A percentile compares a stretch with the other conserved stretches of the same genome.
phyloP scores from a whole-genome alignment of 2,113 vertebrate species.

The Columbina picui region DNA sequence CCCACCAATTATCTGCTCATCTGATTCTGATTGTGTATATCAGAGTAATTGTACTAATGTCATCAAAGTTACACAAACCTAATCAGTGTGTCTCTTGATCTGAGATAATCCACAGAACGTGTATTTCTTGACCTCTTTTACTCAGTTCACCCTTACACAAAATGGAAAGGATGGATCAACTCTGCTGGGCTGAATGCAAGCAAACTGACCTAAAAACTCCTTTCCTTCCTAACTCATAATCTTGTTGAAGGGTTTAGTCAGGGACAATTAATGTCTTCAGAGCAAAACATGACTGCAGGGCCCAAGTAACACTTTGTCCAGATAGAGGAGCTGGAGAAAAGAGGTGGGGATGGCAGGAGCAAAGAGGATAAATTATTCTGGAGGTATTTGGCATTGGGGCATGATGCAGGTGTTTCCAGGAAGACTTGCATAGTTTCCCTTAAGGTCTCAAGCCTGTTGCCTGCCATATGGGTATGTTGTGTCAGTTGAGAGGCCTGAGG shows the following conservation, averaged over 20 bases:
- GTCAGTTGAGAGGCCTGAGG: neutral
- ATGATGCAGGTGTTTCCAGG: neutral
- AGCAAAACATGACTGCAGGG: neutral
- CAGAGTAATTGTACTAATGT: neutral
- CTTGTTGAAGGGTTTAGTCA: neutral
- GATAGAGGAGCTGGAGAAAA: neutral
- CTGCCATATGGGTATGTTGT: neutral
- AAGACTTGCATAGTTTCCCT: neutral
- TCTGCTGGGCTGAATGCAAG: neutral
- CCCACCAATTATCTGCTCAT: neutral
- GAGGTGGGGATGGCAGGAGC: neutral
- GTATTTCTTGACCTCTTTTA: neutral
- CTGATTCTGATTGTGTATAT: neutral
- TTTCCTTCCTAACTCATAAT: neutral
- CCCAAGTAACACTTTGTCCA: neutral
- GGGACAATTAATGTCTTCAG: neutral
- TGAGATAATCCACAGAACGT: neutral
- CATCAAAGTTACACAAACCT: neutral
- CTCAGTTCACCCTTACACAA: neutral
- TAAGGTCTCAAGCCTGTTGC: neutral
- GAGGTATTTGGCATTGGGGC: neutral
- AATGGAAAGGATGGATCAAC: neutral
- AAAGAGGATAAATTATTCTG: neutral
- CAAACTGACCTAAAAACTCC: neutral
- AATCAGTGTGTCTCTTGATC: neutral